Base-by-base conservation (phyloP, 2,888 invertebrate species). In the Xanthia togata region DNA sequence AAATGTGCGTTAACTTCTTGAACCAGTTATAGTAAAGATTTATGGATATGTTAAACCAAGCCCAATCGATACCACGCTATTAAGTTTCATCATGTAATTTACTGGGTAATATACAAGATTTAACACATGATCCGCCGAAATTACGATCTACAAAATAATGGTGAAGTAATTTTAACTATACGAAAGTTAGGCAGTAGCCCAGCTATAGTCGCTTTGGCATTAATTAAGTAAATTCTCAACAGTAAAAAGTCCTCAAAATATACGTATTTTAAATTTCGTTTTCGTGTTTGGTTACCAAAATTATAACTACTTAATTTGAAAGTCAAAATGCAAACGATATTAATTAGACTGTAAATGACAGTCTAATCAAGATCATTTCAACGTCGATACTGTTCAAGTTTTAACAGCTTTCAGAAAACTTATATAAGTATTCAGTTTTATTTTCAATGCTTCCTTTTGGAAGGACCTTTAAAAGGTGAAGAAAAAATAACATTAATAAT, bases 21-120 rank as follows among this genome's bases (percentile, higher is more conserved):
- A 72, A 79, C 83, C 50, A 76, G 79, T 71, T 83, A n/a, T 4
- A 64, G 41, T 63, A 1, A 55, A 55, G 60, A 83, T 79, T 75
- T 83, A 79, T 82, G 35, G 47, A 65, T 69, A 44, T 69, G 63
- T 57, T 65, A n/a, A 57, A 73, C 60, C 44, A 23, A 75, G 57
- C 68, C n/a, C 75, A 72, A 75, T 82, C 50, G 79, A 69, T 35
- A 62, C 41, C 17, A 44, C 23, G 12, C 26, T 65, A 26, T 76
- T 53, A 8, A 44, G 65, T 83, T 82, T 79, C 83, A 47, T 72
- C 83, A 83, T 70, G 31, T 71, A 65, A 71, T 75, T 83, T 59
- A 57, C 57, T n/a, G 65, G 69, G 60, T 69, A 57, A 70, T 82
- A 75, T 75, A 79, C 57, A 63, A 69, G 26, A 65, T 53, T 79